Percentiles rank a stretch among this genome's conserved stretches.
Evolutionary conservation across 2,888 invertebrate species (phyloP).

Genomic region (Ditula angustiorana): DNA sequence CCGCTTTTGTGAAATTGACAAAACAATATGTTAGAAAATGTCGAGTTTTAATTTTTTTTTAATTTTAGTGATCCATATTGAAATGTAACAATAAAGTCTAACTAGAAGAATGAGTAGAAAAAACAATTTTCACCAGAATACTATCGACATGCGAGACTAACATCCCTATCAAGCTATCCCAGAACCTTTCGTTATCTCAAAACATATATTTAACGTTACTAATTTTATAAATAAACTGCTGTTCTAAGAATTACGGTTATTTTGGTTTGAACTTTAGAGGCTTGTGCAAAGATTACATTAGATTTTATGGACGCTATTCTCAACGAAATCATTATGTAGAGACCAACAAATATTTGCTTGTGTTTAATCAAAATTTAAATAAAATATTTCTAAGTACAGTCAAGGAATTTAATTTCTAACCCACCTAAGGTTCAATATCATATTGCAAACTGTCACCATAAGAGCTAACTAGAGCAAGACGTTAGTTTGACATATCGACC

Average conservation of each 20-base stretch:
- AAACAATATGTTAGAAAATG: not conserved
- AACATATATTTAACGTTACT: constrained; percentile 57
- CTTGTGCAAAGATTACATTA: not conserved
- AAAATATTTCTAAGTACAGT: too few species aligned
- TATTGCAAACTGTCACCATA: too few species aligned
- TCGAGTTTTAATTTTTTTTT: too few species aligned
- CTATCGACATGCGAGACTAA: constrained; percentile 9
- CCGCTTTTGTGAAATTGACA: not conserved
- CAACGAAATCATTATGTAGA: too few species aligned
- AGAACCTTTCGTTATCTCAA: constrained; percentile 52
- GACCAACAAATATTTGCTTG: too few species aligned
- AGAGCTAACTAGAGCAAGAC: too few species aligned
- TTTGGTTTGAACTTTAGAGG: not conserved
- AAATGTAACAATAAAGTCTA: not conserved
- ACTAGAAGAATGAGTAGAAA: not conserved
- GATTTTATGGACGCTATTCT: too few species aligned
- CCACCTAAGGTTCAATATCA: too few species aligned
- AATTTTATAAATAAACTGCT: constrained; percentile 56
- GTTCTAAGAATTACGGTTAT: constrained; percentile 54
- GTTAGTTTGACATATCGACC: too few species aligned
- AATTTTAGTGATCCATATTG: too few species aligned
- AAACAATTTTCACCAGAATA: not conserved
- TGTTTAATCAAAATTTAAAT: too few species aligned
- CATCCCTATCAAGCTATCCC: constrained; percentile 42
- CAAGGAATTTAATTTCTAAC: too few species aligned